phyloP scores from a whole-genome alignment of 1,140 invertebrate species.

The Aphidius ervi region DNA sequence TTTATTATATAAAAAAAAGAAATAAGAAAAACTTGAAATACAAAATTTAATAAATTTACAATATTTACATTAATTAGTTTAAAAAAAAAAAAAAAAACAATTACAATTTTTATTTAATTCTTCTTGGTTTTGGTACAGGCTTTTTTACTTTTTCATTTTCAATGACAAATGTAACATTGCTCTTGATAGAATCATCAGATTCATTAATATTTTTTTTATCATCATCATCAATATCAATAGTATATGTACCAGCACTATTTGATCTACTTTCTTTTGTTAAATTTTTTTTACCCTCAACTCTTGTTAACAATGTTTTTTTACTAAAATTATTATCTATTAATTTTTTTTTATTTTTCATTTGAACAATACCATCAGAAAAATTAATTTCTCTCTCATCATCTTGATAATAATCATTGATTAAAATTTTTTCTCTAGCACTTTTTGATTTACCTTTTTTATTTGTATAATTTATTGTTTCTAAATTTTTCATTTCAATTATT shows the following conservation, averaged over 20 bases:
- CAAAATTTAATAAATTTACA: too few relatives aligned
- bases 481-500: slow-evolving; percentile 13
- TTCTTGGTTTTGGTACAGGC: slow-evolving; percentile 34
- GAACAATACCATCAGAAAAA: slow-evolving; percentile 28
- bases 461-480: background rate
- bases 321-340: slow-evolving; percentile 17
- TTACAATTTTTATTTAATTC: background rate
- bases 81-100: too few relatives aligned
- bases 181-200: slow-evolving; percentile 33
- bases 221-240: slow-evolving; percentile 32
- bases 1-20: too few relatives aligned
- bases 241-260: slow-evolving; percentile 40
- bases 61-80: too few relatives aligned
- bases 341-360: slow-evolving; percentile 7
- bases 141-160: slow-evolving; percentile 31
- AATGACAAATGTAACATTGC: slow-evolving; percentile 44
- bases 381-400: slow-evolving; percentile 25
- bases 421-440: slow-evolving; percentile 23
- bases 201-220: slow-evolving; percentile 21
- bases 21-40: too few relatives aligned
- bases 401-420: background rate
- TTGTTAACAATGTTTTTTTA: slow-evolving; percentile 18
- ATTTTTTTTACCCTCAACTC: background rate
- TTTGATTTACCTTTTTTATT: slow-evolving; percentile 18
- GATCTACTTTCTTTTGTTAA: slow-evolving; percentile 16